These are phyloP conservation scores for Lamellibrachia luymesi DNA, from an alignment of 1,140 invertebrate species.

Conservation along the genomic window DNA sequence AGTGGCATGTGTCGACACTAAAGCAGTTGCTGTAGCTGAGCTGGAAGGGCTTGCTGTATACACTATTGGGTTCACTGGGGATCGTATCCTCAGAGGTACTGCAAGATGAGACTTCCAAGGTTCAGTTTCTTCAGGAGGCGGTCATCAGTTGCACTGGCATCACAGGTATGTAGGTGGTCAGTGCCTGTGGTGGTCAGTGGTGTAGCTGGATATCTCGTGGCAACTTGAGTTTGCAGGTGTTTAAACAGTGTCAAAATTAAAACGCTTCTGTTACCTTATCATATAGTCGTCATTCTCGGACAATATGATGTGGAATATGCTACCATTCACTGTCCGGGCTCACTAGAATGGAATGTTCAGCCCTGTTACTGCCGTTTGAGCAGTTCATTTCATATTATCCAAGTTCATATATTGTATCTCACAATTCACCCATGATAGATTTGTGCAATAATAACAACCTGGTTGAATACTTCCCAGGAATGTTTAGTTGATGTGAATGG, in stretches of 20 bases:
- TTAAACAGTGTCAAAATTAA: neutral
- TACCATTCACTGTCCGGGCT: neutral
- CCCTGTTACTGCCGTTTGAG: neutral
- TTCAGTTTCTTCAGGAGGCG: neutral
- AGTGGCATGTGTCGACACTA: neutral
- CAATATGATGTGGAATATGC: neutral
- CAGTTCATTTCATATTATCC: no score
- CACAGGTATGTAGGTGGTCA: neutral
- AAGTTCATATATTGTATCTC: neutral
- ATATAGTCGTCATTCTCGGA: neutral
- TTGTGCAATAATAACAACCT: neutral
- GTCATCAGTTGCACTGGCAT: neutral
- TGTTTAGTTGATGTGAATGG: neutral
- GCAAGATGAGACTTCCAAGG: neutral
- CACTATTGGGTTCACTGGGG: neutral
- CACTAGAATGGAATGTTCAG: neutral
- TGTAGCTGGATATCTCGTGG: neutral
- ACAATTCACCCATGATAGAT: neutral
- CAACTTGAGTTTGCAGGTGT: neutral
- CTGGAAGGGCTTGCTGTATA: neutral
- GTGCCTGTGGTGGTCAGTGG: neutral
- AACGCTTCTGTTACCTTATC: neutral
- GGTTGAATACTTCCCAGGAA: neutral
- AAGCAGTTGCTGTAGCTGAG: neutral
- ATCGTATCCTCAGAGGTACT: neutral